Evolutionary conservation across 2,113 vertebrate genomes (phyloP).

Genomic region (Pterocles gutturalis): DNA sequence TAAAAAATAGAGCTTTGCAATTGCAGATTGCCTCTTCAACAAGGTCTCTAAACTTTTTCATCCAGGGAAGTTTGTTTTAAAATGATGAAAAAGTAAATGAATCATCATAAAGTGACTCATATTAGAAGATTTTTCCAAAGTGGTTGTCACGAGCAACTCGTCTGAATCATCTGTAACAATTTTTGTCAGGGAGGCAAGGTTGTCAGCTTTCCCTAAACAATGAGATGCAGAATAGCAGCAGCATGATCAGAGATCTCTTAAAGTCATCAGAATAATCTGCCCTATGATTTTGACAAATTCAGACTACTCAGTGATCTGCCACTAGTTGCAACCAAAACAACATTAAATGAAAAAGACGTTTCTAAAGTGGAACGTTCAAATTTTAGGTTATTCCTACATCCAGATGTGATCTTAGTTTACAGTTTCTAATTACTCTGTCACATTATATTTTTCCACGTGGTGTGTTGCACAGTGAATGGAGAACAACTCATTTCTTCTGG

Average conservation of each 20-base stretch:
- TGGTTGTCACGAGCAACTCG: background rate
- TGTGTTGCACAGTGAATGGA: background rate
- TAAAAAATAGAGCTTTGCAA: background rate
- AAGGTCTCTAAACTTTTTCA: conserved; percentile 24
- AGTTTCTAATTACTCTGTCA: background rate
- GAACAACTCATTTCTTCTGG: background rate
- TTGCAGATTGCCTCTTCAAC: background rate
- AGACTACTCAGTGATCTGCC: background rate
- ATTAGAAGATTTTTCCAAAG: conserved; percentile 4
- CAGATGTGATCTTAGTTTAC: background rate
- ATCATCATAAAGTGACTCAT: conserved; percentile 53
- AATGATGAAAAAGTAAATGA: conserved; percentile 38
- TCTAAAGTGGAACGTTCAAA: background rate
- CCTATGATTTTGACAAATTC: background rate
- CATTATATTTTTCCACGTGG: background rate
- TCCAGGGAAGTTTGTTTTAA: background rate
- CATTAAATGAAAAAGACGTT: background rate
- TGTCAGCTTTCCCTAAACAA: background rate
- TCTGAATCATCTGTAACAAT: conserved; percentile 27
- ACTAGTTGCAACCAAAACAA: background rate
- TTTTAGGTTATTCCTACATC: background rate
- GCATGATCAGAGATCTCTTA: background rate
- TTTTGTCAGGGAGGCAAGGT: background rate
- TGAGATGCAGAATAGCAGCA: background rate
- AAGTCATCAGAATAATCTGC: background rate